Conservation (phyloP, 2,113 vertebrate species). For the Chaetodon trifascialis region DNA sequence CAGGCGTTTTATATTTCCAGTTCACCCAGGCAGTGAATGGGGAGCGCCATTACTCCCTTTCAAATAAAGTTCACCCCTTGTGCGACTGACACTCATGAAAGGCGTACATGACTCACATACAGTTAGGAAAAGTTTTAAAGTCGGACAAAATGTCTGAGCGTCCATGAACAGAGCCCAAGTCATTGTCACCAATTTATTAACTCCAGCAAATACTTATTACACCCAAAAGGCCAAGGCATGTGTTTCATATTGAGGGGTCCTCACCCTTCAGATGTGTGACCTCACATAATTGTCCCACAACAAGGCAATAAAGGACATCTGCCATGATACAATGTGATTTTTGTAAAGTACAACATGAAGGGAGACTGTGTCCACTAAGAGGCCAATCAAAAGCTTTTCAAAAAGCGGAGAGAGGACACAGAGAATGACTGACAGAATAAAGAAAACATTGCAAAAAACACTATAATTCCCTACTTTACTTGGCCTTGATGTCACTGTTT, state of each 20-base stretch:
- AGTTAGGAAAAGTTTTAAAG: slow-evolving; percentile 42
- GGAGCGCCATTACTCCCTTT: slow-evolving; percentile 48
- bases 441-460: background rate
- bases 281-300: slow-evolving; percentile 58
- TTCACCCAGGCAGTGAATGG: slow-evolving; percentile 47
- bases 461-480: background rate
- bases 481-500: slow-evolving; percentile 15
- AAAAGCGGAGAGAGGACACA: background rate
- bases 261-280: slow-evolving; percentile 62
- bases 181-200: slow-evolving; percentile 57
- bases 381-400: background rate
- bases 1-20: slow-evolving; percentile 68
- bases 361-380: background rate
- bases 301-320: slow-evolving; percentile 62
- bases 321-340: slow-evolving; percentile 39
- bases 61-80: slow-evolving; percentile 66
- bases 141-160: slow-evolving; percentile 29
- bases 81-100: slow-evolving; percentile 56
- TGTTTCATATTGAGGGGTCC: slow-evolving; percentile 62
- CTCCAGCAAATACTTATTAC: slow-evolving; percentile 45
- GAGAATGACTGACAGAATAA: background rate
- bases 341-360: slow-evolving; percentile 11
- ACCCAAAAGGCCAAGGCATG: slow-evolving; percentile 55
- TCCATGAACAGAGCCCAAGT: slow-evolving; percentile 26
- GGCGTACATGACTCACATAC: slow-evolving; percentile 37